Evolutionary conservation across 2,888 invertebrate species (phyloP), one percentile per base, ranked within the genome.

Genomic region (Loripinus fragilis): DNA sequence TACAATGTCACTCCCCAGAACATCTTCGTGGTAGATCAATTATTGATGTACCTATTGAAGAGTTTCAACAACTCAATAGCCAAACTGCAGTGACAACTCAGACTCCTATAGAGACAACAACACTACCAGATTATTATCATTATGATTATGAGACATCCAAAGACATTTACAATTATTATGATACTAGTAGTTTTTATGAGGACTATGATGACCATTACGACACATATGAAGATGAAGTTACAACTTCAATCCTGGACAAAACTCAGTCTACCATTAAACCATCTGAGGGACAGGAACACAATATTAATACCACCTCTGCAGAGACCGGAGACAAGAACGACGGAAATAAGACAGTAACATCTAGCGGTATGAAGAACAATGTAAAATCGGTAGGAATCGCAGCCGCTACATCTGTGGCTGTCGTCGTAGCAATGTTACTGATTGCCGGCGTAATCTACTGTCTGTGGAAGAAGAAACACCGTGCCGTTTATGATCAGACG

Each of bases 1-100:
- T 89, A 0, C 64, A 66, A 42, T 90, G 90, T 64, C 72, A 74
- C 28, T 72, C 76, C 0, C 89, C 90, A 7, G 41, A 41, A 0
- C 52, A 83, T 28, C 75, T 88, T 17, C 38, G 72, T 67, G 88
- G 87, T 2, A 78, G 74, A 28, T 23, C 74, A n/a, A 52, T 89
- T 25, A 10, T 74, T n/a, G 78, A 78, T 55, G 23, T 84, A 0
- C 30, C 73, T 38, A 65, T 72, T 15, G 42, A 41, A 12, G 75
- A 83, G 25, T 84, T 67, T 67, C 12, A 67, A n/a, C 41, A 67
- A 17, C 60, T 20, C 17, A 33, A 33, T 10, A 20, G 2, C 5
- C 2, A 10, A 2, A 60, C 60, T 12, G 25, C 7, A 5, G 30
- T 20, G 1, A 30, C 33, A 2, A 5, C 3, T 17, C 20, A 33